Conservation (phyloP, 2,113 vertebrate species). For the Propithecus coquereli region DNA sequence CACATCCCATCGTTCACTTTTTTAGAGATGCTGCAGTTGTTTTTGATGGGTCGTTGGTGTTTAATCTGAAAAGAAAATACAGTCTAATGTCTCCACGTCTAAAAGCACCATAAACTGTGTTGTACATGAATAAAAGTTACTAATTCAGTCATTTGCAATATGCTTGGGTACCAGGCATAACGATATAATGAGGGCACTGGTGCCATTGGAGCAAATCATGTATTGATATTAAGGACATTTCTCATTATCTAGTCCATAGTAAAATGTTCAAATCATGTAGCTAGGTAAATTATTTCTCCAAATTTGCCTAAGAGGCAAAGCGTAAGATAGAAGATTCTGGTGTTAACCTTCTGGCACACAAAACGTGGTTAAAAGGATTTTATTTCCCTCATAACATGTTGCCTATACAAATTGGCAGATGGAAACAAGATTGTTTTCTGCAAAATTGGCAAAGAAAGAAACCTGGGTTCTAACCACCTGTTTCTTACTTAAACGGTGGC, state of each 20-base stretch:
- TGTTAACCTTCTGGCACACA: not conserved
- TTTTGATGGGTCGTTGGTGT: not conserved
- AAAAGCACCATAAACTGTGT: not conserved
- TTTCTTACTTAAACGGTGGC: not conserved
- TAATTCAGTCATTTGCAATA: conserved; percentile 53
- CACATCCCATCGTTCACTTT: not conserved
- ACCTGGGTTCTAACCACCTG: not conserved
- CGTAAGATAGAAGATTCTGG: not conserved
- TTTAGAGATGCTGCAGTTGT: not conserved
- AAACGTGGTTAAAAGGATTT: not conserved
- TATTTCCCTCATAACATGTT: not conserved
- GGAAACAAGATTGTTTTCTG: not conserved
- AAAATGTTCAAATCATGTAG: not conserved
- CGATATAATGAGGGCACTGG: not conserved
- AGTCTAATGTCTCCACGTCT: conserved; percentile 22
- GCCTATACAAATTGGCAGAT: not conserved
- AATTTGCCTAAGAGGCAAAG: not conserved
- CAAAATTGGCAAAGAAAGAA: not conserved
- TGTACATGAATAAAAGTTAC: conserved; percentile 33
- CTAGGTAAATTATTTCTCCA: conserved; percentile 10
- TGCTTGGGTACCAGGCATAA: not conserved
- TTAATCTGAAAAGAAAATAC: conserved; percentile 35
- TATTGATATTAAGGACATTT: not conserved
- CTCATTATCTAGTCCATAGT: not conserved
- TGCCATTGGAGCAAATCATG: not conserved